phyloP scores from a whole-genome alignment of 2,797 vertebrate genomes.

The Silurus aristotelis region DNA sequence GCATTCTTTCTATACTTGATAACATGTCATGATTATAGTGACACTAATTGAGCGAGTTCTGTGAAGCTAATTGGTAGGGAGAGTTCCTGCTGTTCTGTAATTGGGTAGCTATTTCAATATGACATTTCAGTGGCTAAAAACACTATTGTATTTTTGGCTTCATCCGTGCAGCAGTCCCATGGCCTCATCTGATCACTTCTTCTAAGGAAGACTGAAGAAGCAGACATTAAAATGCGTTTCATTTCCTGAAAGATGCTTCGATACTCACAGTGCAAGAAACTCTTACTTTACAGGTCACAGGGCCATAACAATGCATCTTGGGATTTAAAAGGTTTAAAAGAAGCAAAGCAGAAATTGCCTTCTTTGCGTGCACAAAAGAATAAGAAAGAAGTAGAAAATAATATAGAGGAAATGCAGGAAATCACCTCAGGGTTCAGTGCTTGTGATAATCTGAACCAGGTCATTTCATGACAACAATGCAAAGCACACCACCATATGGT shows the following conservation, averaged over 20 bases:
- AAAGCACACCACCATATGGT: conserved; percentile 51
- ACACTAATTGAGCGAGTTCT: conserved; percentile 12
- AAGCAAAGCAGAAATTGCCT: conserved; percentile 66
- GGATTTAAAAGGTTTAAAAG: conserved; percentile 66
- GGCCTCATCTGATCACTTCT: conserved; percentile 1
- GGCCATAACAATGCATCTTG: conserved; percentile 74
- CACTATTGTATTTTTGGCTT: conserved; percentile 13
- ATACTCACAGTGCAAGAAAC: conserved; percentile 67
- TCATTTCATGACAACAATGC: conserved; percentile 59
- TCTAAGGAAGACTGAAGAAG: conserved; percentile 7
- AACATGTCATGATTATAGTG: conserved; percentile 2
- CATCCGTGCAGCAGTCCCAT: conserved; percentile 14
- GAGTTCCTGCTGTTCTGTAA: neutral
- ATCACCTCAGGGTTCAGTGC: conserved; percentile 73
- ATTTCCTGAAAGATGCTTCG: conserved; percentile 61
- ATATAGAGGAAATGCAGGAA: conserved; percentile 58
- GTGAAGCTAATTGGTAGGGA: conserved; percentile 13
- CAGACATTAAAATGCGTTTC: conserved; percentile 61
- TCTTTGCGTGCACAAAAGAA: conserved; percentile 66
- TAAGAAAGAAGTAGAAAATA: conserved; percentile 57
- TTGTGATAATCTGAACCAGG: conserved; percentile 61
- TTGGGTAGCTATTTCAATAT: conserved; percentile 20
- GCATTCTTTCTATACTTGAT: conserved; percentile 13
- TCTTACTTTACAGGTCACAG: conserved; percentile 76
- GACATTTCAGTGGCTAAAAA: neutral